Conservation (phyloP, 2,888 invertebrate genomes). For the Eupithecia insigniata region DNA sequence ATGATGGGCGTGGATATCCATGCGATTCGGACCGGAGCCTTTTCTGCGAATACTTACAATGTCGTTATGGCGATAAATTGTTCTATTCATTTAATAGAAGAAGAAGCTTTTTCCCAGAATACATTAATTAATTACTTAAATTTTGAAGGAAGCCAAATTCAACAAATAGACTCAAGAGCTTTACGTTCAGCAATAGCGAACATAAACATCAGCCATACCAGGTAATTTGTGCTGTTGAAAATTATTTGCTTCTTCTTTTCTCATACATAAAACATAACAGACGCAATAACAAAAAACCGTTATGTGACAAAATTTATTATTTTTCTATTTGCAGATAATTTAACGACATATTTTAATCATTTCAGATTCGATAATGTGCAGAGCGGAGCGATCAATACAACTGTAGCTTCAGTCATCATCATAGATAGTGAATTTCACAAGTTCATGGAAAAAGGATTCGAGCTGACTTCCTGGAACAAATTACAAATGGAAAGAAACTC, state of each 20-base stretch:
- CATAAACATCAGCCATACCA: conserved; percentile 86
- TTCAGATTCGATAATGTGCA: conserved; percentile 86
- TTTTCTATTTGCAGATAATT: background rate
- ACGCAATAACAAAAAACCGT: background rate
- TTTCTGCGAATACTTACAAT: conserved; percentile 87
- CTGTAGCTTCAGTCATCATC: conserved; percentile 85
- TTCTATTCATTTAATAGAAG: conserved; percentile 84
- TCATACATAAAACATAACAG: too few relatives aligned
- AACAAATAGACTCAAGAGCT: conserved; percentile 83
- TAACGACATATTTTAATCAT: conserved; percentile 46
- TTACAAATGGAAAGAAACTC: conserved; percentile 86
- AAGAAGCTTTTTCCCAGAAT: conserved; percentile 86
- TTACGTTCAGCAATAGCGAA: conserved; percentile 86
- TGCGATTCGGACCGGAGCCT: conserved; percentile 85
- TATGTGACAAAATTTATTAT: background rate
- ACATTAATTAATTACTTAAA: conserved; percentile 86
- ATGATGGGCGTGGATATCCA: conserved; percentile 81
- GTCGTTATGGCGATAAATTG: conserved; percentile 86
- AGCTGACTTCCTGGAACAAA: conserved; percentile 87
- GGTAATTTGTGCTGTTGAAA: conserved; percentile 63
- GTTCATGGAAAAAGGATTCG: conserved; percentile 85
- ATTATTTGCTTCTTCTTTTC: conserved; percentile 1
- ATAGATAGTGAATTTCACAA: conserved; percentile 85
- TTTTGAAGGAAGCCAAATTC: conserved; percentile 84
- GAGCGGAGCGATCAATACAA: conserved; percentile 86